Percentiles rank a stretch among this genome's conserved stretches.
These are phyloP conservation scores for Rapana venosa DNA, from an alignment of 2,888 invertebrate species.

Conservation along the genomic window DNA sequence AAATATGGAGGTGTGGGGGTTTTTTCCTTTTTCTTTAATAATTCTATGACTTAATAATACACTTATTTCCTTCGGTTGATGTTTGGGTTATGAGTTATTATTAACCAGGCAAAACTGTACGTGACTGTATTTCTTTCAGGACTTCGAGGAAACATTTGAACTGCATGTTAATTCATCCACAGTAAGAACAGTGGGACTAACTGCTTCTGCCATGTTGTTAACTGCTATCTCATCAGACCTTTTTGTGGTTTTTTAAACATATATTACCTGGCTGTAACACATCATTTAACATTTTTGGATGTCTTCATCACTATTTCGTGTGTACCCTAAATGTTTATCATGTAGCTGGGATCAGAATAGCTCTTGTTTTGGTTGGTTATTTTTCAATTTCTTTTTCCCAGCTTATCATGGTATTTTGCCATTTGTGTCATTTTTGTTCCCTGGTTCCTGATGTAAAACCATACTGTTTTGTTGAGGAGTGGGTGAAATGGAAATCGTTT, in stretches of 20 bases:
- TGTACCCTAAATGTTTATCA: not conserved
- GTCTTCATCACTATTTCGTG: not conserved
- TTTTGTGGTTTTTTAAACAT: not conserved
- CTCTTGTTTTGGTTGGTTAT: not conserved
- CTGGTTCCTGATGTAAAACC: too few species aligned
- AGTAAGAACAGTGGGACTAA: slow-evolving; percentile 21
- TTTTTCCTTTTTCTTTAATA: too few species aligned
- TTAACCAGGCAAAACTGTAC: not conserved
- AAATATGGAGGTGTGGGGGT: too few species aligned
- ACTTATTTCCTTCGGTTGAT: too few species aligned
- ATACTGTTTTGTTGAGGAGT: too few species aligned
- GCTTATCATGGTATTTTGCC: not conserved
- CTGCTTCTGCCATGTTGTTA: slow-evolving; percentile 19
- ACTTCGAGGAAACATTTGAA: slow-evolving; percentile 27
- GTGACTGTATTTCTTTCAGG: slow-evolving; percentile 36
- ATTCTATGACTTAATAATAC: too few species aligned
- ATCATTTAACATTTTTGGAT: not conserved
- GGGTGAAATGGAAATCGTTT: too few species aligned
- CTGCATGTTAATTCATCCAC: slow-evolving; percentile 1
- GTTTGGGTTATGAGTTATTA: not conserved
- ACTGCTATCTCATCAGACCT: not conserved
- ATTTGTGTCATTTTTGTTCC: not conserved
- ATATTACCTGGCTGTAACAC: not conserved
- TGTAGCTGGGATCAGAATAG: not conserved
- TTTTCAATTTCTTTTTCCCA: not conserved